These are phyloP conservation scores for Drosophila emarginata DNA, from an alignment of 2,888 invertebrate species.

Conservation along the genomic window DNA sequence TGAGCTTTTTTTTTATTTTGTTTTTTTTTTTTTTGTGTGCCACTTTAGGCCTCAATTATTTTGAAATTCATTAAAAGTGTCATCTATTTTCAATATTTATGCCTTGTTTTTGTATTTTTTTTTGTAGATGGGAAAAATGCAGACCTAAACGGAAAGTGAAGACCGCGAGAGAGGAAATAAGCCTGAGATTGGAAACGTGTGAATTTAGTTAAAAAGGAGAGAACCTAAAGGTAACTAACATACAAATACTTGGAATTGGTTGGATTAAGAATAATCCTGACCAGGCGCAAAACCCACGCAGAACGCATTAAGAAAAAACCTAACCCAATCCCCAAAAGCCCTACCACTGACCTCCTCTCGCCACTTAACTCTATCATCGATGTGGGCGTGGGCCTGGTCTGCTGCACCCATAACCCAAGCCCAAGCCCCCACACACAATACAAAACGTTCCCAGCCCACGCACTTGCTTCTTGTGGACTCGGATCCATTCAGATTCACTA, in stretches of 20 bases:
- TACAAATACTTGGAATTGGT: slow-evolving; percentile 44
- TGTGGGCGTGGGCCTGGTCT: slow-evolving; percentile 31
- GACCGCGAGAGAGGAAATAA: background rate
- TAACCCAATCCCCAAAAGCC: background rate
- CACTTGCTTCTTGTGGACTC: slow-evolving; percentile 20
- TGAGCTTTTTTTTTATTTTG: slow-evolving; percentile 45
- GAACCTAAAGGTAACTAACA: slow-evolving; percentile 47
- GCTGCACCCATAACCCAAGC: slow-evolving; percentile 21
- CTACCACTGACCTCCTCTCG: background rate
- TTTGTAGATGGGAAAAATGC: slow-evolving; percentile 31
- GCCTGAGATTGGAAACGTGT: background rate
- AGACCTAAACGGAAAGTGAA: slow-evolving; percentile 13
- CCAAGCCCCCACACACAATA: slow-evolving; percentile 33
- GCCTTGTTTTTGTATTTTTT: slow-evolving; percentile 21
- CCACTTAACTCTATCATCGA: background rate
- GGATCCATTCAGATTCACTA: background rate
- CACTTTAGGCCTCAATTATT: slow-evolving; percentile 77
- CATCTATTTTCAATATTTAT: slow-evolving; percentile 61
- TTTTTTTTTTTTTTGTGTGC: slow-evolving; percentile 34
- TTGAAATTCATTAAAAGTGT: slow-evolving; percentile 71
- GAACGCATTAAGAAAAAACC: slow-evolving; percentile 7
- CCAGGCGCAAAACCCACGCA: slow-evolving; percentile 54
- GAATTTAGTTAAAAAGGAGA: background rate
- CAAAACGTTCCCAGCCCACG: slow-evolving; percentile 50
- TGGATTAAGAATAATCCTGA: slow-evolving; percentile 50